Percentiles rank a stretch among this genome's conserved stretches.
phyloP scores from a whole-genome alignment of 2,113 vertebrate genomes.

The Myanophis thanlyinensis region DNA sequence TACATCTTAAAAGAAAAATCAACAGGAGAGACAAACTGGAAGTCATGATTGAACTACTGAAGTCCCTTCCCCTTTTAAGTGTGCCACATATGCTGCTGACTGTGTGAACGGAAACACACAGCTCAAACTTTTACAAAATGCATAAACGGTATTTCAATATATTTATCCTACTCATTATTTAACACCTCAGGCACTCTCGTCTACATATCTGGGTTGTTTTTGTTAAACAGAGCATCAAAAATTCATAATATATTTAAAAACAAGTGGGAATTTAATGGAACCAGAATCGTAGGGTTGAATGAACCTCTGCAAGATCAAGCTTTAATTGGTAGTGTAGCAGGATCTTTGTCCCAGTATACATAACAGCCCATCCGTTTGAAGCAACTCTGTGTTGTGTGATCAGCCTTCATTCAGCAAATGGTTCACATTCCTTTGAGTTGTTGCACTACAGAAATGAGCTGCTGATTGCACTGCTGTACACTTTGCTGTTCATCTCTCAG shows the following conservation, averaged over 20 bases:
- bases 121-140: background rate
- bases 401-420: conserved; percentile 26
- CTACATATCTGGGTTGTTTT: conserved; percentile 1
- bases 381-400: background rate
- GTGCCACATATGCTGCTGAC: background rate
- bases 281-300: conserved; percentile 7
- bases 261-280: conserved; percentile 36
- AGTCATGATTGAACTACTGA: background rate
- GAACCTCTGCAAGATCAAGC: conserved; percentile 26
- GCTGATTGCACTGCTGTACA: conserved; percentile 74
- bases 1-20: conserved; percentile 5
- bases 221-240: background rate
- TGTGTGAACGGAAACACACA: background rate
- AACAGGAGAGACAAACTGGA: background rate
- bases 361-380: conserved; percentile 15
- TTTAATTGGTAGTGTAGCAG: conserved; percentile 17
- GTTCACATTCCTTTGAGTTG: conserved; percentile 83
- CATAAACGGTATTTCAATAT: background rate
- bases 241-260: background rate
- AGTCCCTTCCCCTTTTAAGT: background rate
- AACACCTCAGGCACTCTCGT: background rate
- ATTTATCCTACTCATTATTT: background rate
- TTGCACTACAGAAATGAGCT: conserved; percentile 82
- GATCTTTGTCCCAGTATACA: background rate
- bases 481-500: conserved; percentile 75